Base-by-base conservation (phyloP, 2,113 vertebrate genomes). In the Bos indicus region DNA sequence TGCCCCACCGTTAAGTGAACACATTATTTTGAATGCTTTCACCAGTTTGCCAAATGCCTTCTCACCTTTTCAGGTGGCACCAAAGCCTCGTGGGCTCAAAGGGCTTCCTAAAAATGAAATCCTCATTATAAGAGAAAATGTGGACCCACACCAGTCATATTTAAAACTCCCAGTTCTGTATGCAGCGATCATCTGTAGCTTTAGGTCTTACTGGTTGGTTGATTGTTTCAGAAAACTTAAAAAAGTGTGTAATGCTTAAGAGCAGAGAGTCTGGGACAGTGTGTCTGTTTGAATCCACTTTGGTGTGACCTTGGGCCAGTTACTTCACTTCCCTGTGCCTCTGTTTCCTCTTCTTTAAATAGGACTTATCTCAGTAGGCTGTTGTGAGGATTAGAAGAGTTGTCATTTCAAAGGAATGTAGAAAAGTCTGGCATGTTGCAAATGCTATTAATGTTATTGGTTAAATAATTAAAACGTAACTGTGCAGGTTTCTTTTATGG, bases 381-480 rank as follows among this genome's bases (percentile, higher is more conserved):
- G 14, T 26, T 86, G 10, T 26, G 48, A 91, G 62, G n/a, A 59
- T 82, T 67, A 60, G 82, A 88, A 78, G 9, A 78, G 17, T 28
- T 92, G 33, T 67, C 43, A 81, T 88, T 81, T 88, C 90, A 59
- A 94, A 96, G 67, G 48, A 88, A 54, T 59, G 14, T 30, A 43
- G 54, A 80, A 95, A 93, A 83, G 14, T 52, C 54, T 78, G 67
- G 59, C 12, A 15, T 74, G 2, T 46, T n/a, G 16, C 59, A 88
- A 83, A 12, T 56, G 46, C 51, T 52, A 25, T 43, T 62, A 2
- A 93, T 94, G 80, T 33, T 62, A 4, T 88, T 93, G 80, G 62
- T 80, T 88, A 82, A 89, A 88, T 54, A 67, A 52, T 56, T n/a
- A 91, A 88, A 96, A 93, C 6, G 30, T 16, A 90, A 60, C 40